phyloP scores from a whole-genome alignment of 1,140 invertebrate genomes.

The Eurosta solidaginis region DNA sequence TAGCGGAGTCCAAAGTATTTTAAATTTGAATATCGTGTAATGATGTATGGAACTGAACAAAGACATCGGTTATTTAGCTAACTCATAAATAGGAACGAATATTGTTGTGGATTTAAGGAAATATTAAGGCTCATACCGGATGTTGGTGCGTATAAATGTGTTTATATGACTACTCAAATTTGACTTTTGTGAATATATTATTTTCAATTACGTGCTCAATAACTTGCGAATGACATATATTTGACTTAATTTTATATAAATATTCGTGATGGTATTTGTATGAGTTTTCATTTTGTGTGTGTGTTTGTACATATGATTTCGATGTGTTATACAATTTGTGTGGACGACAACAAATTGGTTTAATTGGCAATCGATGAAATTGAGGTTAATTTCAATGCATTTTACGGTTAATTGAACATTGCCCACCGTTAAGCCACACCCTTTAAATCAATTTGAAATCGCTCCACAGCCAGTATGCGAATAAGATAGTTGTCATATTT shows the following conservation, averaged over 20 bases:
- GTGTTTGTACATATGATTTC: background rate
- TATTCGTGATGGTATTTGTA: no score
- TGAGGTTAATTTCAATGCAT: constrained; percentile 26
- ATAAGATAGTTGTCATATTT: constrained; percentile 1
- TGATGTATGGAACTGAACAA: no score
- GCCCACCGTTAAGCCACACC: background rate
- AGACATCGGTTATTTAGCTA: no score
- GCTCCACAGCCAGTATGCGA: background rate
- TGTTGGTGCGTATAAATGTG: no score
- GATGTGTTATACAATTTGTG: background rate
- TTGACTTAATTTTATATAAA: background rate
- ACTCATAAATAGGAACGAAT: no score
- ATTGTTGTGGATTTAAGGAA: no score
- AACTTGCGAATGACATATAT: background rate
- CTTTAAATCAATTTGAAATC: background rate
- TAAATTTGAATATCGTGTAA: no score
- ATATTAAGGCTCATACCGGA: no score
- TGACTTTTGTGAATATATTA: background rate
- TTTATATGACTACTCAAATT: no score
- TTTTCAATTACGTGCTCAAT: background rate
- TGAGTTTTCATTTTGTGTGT: background rate
- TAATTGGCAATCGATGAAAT: constrained; percentile 15
- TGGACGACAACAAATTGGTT: constrained; percentile 3
- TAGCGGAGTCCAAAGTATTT: no score
- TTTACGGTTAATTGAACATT: constrained; percentile 11